A percentile compares a stretch with the other conserved stretches of the same genome.
These are phyloP conservation scores for Danio albolineatus DNA, from an alignment of 2,797 vertebrate species.

Conservation along the genomic window DNA sequence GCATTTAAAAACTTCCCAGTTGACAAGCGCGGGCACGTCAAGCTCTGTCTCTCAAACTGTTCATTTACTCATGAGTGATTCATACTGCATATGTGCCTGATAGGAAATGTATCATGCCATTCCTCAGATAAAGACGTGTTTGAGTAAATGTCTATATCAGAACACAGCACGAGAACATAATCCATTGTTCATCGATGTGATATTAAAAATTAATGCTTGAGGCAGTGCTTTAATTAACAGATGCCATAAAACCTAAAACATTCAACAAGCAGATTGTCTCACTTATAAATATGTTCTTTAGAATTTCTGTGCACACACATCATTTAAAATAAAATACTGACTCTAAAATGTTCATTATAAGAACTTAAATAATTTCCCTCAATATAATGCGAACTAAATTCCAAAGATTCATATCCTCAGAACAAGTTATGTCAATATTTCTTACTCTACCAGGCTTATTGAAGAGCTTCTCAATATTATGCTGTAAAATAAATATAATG, in stretches of 20 bases:
- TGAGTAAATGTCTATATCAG: not conserved
- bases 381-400: too few relatives aligned
- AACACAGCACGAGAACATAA: slow-evolving; percentile 5
- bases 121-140: slow-evolving; percentile 27
- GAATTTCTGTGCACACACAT: not conserved
- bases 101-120: slow-evolving; percentile 46
- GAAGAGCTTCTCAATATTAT: too few relatives aligned
- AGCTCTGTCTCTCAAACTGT: slow-evolving; percentile 11
- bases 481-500: too few relatives aligned
- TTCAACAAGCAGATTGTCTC: not conserved
- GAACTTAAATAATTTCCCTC: too few relatives aligned
- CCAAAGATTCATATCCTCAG: too few relatives aligned
- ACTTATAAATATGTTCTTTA: not conserved
- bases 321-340: too few relatives aligned
- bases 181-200: not conserved
- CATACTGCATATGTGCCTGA: slow-evolving; percentile 34
- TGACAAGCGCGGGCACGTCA: slow-evolving; percentile 72
- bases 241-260: not conserved
- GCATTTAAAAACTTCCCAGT: slow-evolving; percentile 64
- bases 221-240: not conserved
- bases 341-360: too few relatives aligned
- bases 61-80: slow-evolving; percentile 67
- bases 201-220: not conserved
- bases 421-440: too few relatives aligned
- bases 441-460: too few relatives aligned